Base-by-base conservation (phyloP, 2,113 vertebrate species). In the Podarcis cretensis region DNA sequence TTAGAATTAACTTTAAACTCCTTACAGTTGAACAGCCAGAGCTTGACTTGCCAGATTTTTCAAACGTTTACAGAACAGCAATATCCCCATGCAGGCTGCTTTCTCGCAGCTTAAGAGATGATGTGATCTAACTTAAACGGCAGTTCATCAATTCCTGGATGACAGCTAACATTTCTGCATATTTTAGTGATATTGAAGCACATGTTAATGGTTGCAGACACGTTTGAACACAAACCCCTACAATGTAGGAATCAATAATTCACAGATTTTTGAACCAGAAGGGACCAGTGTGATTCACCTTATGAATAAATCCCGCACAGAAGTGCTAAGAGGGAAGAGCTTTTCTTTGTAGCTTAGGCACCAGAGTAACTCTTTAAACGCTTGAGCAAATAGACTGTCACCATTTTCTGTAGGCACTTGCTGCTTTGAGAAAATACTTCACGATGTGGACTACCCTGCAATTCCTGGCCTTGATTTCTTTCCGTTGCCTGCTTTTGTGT, bases 1-100 rank as follows among this genome's bases (percentile, higher is more conserved):
- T 95, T 88, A n/a, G 89, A 92, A 96, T 95, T 92, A 97, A 93
- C 84, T 92, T 57, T 14, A 0, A 0, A 92, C 90, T 93, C 87
- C 94, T 92, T 88, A 83, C 69, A 87, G 92, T 85, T 91, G 91
- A 92, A 91, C 0, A 37, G 78, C 90, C 93, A 66, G 0, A 82
- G 75, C 83, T 89, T 73, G 80, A 91, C 92, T 91, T 94, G 93
- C 84, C 92, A 88, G 89, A 84, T 87, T 78, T 93, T 16, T 37
- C 21, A 13, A 84, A 77, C 89, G 75, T 89, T 94, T 89, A 85
- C 76, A 93, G 74, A 89, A 30, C 85, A 86, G 85, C 8, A 6
- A 16, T 1, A 57, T 2, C 68, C 66, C 82, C 74, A 81, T 57
- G 40, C 54, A 3, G 0, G 73, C 16, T 79, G 59, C 84, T 89